Percentiles rank a stretch among this genome's conserved stretches.
Evolutionary conservation across 2,113 vertebrate genomes (phyloP).

Genomic region (Stercorarius parasiticus): DNA sequence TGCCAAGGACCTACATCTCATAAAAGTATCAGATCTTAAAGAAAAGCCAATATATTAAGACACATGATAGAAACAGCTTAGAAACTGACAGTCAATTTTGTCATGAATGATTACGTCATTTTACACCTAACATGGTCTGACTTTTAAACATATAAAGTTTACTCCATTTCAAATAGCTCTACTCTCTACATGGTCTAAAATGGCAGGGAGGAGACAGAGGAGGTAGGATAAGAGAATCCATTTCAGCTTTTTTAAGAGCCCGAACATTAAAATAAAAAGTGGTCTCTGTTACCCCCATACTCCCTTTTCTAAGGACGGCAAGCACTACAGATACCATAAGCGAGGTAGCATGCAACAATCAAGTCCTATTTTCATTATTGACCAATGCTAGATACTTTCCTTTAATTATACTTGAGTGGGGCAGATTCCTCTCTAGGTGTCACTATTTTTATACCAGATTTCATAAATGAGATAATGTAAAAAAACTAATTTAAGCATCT

Average conservation of each 20-base stretch:
- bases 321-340: background rate
- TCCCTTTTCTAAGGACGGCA: background rate
- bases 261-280: background rate
- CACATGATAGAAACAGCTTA: background rate
- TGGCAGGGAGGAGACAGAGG: accelerated
- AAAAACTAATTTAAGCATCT: background rate
- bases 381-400: background rate
- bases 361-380: background rate
- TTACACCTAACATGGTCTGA: background rate
- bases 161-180: background rate
- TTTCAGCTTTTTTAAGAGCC: background rate
- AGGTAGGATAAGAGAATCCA: background rate
- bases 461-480: background rate
- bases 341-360: background rate
- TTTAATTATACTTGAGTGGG: background rate
- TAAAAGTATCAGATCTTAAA: background rate
- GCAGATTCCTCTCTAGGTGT: background rate
- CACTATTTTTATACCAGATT: background rate
- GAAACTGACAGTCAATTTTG: background rate
- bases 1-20: background rate
- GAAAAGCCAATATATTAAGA: background rate
- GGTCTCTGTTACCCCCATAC: background rate
- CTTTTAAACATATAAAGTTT: background rate
- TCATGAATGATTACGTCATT: background rate
- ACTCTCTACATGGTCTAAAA: background rate